Base-by-base conservation (phyloP, 2,888 invertebrate genomes). In the Conistra vaccinii region DNA sequence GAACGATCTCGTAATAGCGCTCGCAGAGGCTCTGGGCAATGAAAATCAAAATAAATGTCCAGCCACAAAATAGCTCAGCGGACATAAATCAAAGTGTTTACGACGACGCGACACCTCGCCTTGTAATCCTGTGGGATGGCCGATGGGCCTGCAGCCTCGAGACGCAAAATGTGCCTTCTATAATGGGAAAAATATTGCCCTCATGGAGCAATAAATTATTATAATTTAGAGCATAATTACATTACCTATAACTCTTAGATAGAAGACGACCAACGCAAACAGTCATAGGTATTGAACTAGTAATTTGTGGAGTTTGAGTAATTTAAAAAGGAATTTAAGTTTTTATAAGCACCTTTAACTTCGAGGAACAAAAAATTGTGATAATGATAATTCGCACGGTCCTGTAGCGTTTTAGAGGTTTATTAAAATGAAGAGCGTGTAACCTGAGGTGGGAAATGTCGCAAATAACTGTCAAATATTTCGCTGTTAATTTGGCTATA, bases 31-130 rank as follows among this genome's bases (percentile, higher is more conserved):
- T 85, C 72, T 29, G 69, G 84, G 83, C 86, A 92, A 85, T 91
- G 91, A 91, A 89, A 90, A 89, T 90, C 88, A 84, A 90, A 92
- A 92, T 92, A 89, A 88, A 87, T 89, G 90, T 89, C 88, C 88
- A 86, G 88, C 85, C 91, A 87, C 89, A 90, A 91, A 92, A 91
- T 89, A 87, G 88, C 86, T 87, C 69, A 70, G 81, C 81, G 76
- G 80, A 88, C 81, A 90, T 94, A 94, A 93, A 93, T 94, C 93
- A 92, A 85, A 86, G 69, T 87, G 89, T 94, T 94, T 94, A 95
- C 91, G 92, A 92, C 86, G 81, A 86, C 80, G 83, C 78, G 83
- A 85, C 81, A 84, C 76, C 67, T 84, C 84, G 84, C 83, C 87
- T 77, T 69, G 76, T 73, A 86, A 85, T 90, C 89, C 89, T 86